Conservation (phyloP, 2,113 vertebrate genomes). For the Notarius lentiginosus region DNA sequence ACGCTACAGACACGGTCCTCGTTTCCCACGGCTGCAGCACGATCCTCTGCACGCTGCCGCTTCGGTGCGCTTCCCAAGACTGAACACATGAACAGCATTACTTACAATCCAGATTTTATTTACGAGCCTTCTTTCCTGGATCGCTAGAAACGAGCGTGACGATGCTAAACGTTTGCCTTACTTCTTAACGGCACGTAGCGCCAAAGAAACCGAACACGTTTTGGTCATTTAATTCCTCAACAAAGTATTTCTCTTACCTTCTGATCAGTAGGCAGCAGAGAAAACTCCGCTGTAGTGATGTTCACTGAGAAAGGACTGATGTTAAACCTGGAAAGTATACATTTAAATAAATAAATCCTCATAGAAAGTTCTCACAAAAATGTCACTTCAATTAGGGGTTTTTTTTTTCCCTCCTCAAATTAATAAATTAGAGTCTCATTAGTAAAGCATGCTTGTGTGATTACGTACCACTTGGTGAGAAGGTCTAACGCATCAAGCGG, state of each 20-base stretch:
- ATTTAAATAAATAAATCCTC: not conserved
- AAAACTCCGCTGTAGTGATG: slow-evolving; percentile 88
- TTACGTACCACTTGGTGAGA: slow-evolving; percentile 85
- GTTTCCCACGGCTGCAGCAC: slow-evolving; percentile 84
- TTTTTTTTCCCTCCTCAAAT: not conserved
- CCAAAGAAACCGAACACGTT: not conserved
- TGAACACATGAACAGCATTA: slow-evolving; percentile 24
- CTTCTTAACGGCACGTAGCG: not conserved
- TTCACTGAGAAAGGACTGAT: slow-evolving; percentile 82
- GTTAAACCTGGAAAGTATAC: slow-evolving; percentile 79
- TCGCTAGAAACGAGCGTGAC: not conserved
- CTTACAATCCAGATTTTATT: not conserved
- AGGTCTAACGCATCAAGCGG: slow-evolving; percentile 82
- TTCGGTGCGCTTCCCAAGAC: slow-evolving; percentile 45
- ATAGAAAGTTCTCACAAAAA: too few species aligned
- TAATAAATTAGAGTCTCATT: not conserved
- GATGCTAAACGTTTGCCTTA: not conserved
- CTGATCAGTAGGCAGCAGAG: slow-evolving; percentile 67
- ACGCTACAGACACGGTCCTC: slow-evolving; percentile 82
- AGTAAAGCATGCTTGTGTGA: not conserved
- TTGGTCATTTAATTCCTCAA: not conserved
- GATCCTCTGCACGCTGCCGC: slow-evolving; percentile 69
- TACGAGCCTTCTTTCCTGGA: not conserved
- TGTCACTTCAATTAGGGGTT: not conserved
- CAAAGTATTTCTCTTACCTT: slow-evolving; percentile 57